Base-by-base conservation (phyloP, 2,888 invertebrate species). In the Melinaea menophilus region DNA sequence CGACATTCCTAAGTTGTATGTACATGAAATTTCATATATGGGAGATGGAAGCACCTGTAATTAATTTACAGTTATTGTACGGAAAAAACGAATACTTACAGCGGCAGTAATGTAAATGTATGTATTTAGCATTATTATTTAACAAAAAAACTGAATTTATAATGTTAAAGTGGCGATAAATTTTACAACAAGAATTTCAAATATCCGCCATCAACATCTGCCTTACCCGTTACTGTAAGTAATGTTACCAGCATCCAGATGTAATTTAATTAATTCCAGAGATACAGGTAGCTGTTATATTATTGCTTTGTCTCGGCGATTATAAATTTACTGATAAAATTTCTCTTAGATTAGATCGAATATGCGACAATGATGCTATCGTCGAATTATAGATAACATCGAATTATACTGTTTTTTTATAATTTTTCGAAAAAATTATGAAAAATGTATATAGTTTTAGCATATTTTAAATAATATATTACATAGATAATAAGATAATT, bases 401-500 rank as follows among this genome's bases (percentile, higher is more conserved):
- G 9, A 41, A 41, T 41, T 41, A 41, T 41, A 41, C 41, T 41
- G 41, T 9, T 9, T 9, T 41, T 41, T 9, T 5, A 9, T 3
- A 11, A 7, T 11, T 41, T 41, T 9, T 9, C 41, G 3, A 9
- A 11, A 9, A 41, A 7, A 41, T 3, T 0, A 41, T 41, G 11
- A 41, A 9, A 11, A 41, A 9, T 9, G 9, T 5, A 22, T 41
- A 9, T 1, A 41, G 9, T 9, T 9, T 41, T 41, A 41, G 11
- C 0, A 41, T 41, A 9, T 41, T 35, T 31, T n/a, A n/a, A 33
- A 12, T 35, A 55, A n/a, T 33, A 3, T 9, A 13, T n/a, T 37
- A 61, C 58, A 59, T 61, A 59, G 12, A 48, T 57, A 64, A 54
- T 60, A 60, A 64, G 51, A 65, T 69, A 63, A 62, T 66, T 64